Percentiles rank a stretch among this genome's conserved stretches.
phyloP scores from a whole-genome alignment of 30 jellyfish, hydroid and myxozoan genomes.

The Mastigias papua region DNA sequence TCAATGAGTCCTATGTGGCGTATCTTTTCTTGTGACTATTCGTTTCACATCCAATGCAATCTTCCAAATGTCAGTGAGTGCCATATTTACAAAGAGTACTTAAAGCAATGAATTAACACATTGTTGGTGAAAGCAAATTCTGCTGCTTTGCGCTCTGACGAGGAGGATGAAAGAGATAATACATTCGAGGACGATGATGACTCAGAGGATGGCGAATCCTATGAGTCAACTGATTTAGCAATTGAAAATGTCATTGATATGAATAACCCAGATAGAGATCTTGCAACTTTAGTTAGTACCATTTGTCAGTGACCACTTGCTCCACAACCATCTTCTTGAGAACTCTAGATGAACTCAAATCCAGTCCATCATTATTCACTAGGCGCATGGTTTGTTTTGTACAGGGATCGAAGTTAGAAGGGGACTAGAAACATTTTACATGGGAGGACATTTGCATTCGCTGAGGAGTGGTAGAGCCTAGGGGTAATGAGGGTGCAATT shows the following conservation, averaged over 20 bases:
- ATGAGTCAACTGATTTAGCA: not conserved
- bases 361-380: not conserved
- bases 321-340: not conserved
- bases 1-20: constrained; percentile 35
- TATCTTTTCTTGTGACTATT: constrained; percentile 17
- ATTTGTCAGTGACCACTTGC: not conserved
- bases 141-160: not conserved
- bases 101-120: not conserved
- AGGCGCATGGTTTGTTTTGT: not conserved
- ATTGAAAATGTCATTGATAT: not conserved
- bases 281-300: not conserved
- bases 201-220: not conserved
- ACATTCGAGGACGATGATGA: not conserved
- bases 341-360: too few species aligned
- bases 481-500: not conserved
- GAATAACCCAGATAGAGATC: not conserved
- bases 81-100: constrained; percentile 4
- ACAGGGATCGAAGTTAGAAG: not conserved
- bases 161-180: too few species aligned
- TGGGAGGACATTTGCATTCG: not conserved
- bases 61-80: constrained; percentile 40
- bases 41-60: constrained; percentile 25
- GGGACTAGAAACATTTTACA: too few species aligned
- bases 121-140: not conserved
- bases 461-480: not conserved